Base-by-base conservation (phyloP, 2,113 vertebrate species). In the Haemorhous mexicanus region DNA sequence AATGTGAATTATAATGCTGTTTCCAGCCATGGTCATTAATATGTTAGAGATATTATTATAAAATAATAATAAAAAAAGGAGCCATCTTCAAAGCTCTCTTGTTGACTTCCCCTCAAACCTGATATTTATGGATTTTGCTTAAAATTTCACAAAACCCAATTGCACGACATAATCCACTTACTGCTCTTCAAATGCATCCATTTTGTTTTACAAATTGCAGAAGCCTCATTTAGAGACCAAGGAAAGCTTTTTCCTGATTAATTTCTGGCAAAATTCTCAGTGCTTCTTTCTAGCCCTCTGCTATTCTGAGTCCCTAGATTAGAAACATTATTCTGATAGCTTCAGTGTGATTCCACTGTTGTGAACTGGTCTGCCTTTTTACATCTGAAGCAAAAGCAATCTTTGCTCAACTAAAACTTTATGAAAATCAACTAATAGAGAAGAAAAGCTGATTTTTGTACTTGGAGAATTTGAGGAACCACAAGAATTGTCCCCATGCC, bases 361-460 rank as follows among this genome's bases (percentile, higher is more conserved):
- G 39, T 78, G 75, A 93, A 88, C 61, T 80, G 85, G 75, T 66
- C 85, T 94, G 82, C 68, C 64, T 93, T 94, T 91, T 95, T 49
- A 92, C 35, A 86, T 89, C 64, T 86, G 68, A 92, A 95, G 88
- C 12, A 84, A 91, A 90, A 90, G 92, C 59, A 92, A 78, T 93
- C 61, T 89, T 88, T 75, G 64, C 79, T 91, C 63, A 86, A 46
- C 52, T 63, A 91, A 83, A 37, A 39, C 16, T 86, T 83, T 26
- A 56, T 49, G 68, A 88, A 93, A 96, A 88, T 61, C 59, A 72
- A 13, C 82, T 61, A 67, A 70, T 39, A 84, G 12, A 70, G 77
- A 90, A 93, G 55, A 85, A 94, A 93, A 95, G 32, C 46, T 77
- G 73, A 37, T 82, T 93, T 80, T 67, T 84, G 21, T 47, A 72